Base-by-base conservation (phyloP, 2,888 invertebrate species). In the Diplolepis rosae region DNA sequence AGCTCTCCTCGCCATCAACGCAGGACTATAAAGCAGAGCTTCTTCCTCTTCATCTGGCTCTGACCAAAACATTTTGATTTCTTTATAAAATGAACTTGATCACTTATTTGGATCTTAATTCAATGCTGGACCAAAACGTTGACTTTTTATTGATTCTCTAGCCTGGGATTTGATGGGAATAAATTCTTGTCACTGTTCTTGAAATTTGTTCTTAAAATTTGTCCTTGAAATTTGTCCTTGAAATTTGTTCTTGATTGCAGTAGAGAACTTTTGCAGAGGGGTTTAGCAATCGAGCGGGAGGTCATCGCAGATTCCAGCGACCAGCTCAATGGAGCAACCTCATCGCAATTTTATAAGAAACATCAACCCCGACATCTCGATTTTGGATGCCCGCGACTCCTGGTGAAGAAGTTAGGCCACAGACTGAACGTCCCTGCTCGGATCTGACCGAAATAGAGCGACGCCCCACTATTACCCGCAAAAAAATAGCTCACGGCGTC, bases 1-100 rank as follows among this genome's bases (percentile, higher is more conserved):
- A 65, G 96, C 96, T 79, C 96, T 91, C 78, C 96, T 91, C 73
- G 96, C 96, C 90, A 96, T 92, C 77, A 96, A 91, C 73, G 96
- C 96, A 77, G 96, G 96, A 83, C 96, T 96, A 90, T 94, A 96
- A 92, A 95, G 92, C 82, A 96, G 91, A 82, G 95, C 95, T 88
- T 95, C 95, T 83, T 96, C 96, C 86, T 95, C 95, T 81, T 95
- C 95, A 80, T 94, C 94, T 67, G 93, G 92, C 76, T 93, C 93
- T 88, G 94, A 94, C 93, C 95, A 95, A 84, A 92, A 91, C 95
- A 94, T 95, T 82, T 86, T 90, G 69, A 42, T 24, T 30, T 18
- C 11, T 35, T n/a, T n/a, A n/a, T n/a, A n/a, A n/a, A n/a, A n/a
- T n/a, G n/a, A n/a, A n/a, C n/a, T n/a, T n/a, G n/a, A n/a, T n/a